Base-by-base conservation (phyloP, 2,113 vertebrate genomes). In the Melanotaenia duboulayi region DNA sequence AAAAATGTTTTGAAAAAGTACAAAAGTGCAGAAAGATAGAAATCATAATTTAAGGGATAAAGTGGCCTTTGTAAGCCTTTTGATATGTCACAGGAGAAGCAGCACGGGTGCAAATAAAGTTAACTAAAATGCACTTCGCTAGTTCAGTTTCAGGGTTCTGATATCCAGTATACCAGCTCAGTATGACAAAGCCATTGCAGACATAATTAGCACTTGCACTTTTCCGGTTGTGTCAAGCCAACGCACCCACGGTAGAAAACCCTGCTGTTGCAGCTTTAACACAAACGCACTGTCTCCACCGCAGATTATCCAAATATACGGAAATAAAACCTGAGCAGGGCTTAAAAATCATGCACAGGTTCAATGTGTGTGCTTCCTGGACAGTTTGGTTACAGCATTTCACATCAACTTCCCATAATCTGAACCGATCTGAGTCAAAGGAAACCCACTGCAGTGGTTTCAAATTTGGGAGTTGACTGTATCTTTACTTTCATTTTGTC, bases 1-100 rank as follows among this genome's bases (percentile, higher is more conserved):
- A 24, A 58, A n/a, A 52, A 74, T 61, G 2, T 16, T 24, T 35
- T 40, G 17, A 73, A 62, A 71, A 69, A 20, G 44, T 48, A n/a
- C 44, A 4, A 66, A 90, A 84, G 75, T 85, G 76, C 74, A 84
- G 54, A 74, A 65, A 17, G 32, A 87, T 52, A 28, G 20, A 44
- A 2, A 48, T 7, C 40, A 16, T 23, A 32, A 10, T 68, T 74
- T 49, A 55, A 23, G 54, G 59, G 7, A 74, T 51, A 59, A 4
- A 28, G 49, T 48, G 32, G 5, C 32, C 8, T 35, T 35, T 9
- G 4, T 35, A 35, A 9, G 32, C 32, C 1, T 35, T 35, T 35
- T 35, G 32, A 35, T 7, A 35, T 35, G 32, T 35, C 32, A 35
- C 32, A 35, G 32, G 32, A 35, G 32, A 35, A 35, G 32, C 32